These are phyloP conservation scores for Mythimna albipuncta DNA, from an alignment of 2,888 invertebrate genomes.

Conservation along the genomic window DNA sequence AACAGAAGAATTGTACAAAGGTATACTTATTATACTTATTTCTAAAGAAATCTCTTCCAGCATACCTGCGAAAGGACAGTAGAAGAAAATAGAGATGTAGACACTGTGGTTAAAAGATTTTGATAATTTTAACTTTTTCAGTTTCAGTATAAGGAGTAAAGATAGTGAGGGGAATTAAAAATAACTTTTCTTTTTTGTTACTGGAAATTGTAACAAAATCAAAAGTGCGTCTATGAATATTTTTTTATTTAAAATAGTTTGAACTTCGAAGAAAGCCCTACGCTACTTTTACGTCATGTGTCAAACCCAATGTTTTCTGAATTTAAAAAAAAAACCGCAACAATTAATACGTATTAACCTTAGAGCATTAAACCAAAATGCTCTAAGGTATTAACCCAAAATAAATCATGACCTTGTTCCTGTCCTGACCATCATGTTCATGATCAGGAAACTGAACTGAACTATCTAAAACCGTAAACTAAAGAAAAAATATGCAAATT, in stretches of 20 bases:
- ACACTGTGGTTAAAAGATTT: too few relatives aligned
- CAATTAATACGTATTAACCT: too few relatives aligned
- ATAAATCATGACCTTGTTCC: not conserved
- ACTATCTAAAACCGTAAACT: not conserved
- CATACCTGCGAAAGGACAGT: too few relatives aligned
- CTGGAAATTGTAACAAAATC: slow-evolving; percentile 1
- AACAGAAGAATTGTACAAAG: too few relatives aligned
- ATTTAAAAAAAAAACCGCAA: slow-evolving; percentile 1
- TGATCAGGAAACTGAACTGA: not conserved
- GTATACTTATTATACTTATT: too few relatives aligned
- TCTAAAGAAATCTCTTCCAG: too few relatives aligned
- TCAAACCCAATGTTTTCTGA: slow-evolving; percentile 3
- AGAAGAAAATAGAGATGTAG: too few relatives aligned
- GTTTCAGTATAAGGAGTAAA: too few relatives aligned
- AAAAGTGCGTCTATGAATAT: slow-evolving; percentile 7
- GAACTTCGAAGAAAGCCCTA: not conserved
- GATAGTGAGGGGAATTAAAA: too few relatives aligned
- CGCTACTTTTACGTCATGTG: not conserved
- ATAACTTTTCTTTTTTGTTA: not conserved
- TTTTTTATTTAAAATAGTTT: slow-evolving; percentile 13
- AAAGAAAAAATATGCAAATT: slow-evolving; percentile 12
- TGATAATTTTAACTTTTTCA: slow-evolving; percentile 4
- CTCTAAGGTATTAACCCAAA: too few relatives aligned
- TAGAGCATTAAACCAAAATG: too few relatives aligned
- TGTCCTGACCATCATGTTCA: not conserved